phyloP scores from a whole-genome alignment of 2,797 vertebrate genomes.

The Apogon hyalosoma region DNA sequence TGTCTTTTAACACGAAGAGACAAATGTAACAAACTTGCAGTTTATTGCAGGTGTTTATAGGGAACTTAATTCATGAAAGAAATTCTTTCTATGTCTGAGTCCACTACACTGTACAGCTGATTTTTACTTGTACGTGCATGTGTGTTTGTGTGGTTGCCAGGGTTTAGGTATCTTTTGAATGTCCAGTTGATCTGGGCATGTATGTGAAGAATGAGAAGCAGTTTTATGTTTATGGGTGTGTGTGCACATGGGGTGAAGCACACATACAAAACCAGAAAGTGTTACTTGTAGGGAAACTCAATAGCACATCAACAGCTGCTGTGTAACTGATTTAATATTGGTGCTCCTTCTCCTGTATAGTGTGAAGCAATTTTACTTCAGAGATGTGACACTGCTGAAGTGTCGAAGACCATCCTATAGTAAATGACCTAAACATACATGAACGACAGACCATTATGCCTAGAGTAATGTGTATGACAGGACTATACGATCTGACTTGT shows the following conservation, averaged over 20 bases:
- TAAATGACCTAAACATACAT: too few relatives aligned
- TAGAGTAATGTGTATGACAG: too few relatives aligned
- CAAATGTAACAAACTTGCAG: conserved; percentile 12
- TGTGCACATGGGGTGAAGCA: neutral
- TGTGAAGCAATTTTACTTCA: neutral
- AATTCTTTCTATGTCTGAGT: conserved; percentile 30
- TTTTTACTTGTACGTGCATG: conserved; percentile 11
- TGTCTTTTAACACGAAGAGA: conserved; percentile 29
- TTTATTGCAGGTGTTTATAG: conserved; percentile 40
- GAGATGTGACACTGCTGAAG: neutral
- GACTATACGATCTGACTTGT: too few relatives aligned
- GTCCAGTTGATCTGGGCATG: conserved; percentile 57
- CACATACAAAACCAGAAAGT: neutral
- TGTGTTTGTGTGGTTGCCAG: conserved; percentile 41
- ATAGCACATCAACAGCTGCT: neutral
- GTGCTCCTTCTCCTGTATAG: too few relatives aligned
- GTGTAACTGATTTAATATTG: neutral
- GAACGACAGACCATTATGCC: too few relatives aligned
- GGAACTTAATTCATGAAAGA: conserved; percentile 31
- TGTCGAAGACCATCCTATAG: neutral
- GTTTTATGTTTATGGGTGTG: conserved; percentile 52
- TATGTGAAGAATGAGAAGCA: conserved; percentile 65
- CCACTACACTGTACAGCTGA: conserved; percentile 8
- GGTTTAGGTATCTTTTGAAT: conserved; percentile 54
- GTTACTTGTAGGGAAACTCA: neutral